Conservation (phyloP, 2,888 invertebrate species). For the Eristalinus aeneus region DNA sequence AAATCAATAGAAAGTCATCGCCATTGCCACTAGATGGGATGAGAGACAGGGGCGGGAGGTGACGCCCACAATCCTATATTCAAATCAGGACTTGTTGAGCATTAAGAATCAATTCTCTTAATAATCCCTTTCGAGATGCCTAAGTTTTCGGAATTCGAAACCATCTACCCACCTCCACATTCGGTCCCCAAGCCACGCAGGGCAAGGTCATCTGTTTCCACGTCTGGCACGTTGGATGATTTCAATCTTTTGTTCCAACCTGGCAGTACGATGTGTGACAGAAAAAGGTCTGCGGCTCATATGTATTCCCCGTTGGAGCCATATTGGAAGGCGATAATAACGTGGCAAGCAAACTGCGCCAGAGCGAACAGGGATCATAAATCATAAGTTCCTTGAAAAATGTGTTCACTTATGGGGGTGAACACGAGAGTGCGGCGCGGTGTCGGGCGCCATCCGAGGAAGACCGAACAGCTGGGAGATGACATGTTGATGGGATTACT, state of each 20-base stretch:
- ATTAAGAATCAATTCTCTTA: not conserved
- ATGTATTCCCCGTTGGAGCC: not conserved
- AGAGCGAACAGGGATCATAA: not conserved
- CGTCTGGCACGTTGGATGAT: not conserved
- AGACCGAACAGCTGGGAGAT: not conserved
- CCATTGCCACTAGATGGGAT: not conserved
- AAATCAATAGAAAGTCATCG: not conserved
- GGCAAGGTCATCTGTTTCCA: not conserved
- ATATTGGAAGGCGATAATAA: not conserved
- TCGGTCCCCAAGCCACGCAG: not conserved
- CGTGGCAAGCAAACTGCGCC: not conserved
- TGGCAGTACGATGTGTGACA: not conserved
- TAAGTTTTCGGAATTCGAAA: not conserved
- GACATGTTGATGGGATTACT: slow-evolving; percentile 25
- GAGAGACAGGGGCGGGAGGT: not conserved
- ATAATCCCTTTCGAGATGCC: not conserved
- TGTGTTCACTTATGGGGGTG: not conserved
- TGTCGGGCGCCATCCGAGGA: not conserved
- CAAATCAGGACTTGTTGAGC: not conserved
- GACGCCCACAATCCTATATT: not conserved
- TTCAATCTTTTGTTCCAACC: not conserved
- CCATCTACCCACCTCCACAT: not conserved
- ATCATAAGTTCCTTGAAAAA: slow-evolving; percentile 15
- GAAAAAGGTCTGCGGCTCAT: not conserved
- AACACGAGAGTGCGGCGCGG: not conserved